These are phyloP conservation scores for Miltochrista miniata DNA, from an alignment of 2,888 invertebrate species.

Conservation along the genomic window DNA sequence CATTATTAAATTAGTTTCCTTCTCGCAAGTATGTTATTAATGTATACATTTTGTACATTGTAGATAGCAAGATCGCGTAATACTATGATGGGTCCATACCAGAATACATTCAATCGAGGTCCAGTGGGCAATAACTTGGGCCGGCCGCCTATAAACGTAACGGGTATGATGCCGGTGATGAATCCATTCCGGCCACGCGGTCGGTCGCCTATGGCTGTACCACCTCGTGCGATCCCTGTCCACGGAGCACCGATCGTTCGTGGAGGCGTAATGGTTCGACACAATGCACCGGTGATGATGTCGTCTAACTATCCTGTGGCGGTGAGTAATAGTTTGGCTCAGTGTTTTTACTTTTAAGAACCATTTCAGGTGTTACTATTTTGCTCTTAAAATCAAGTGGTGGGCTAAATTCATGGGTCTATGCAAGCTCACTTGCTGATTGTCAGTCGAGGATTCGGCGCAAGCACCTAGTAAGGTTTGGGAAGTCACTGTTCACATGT, in stretches of 20 bases:
- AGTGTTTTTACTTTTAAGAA: too few relatives aligned
- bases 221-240: conserved; percentile 43
- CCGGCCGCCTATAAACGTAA: conserved; percentile 43
- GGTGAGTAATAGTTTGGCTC: conserved; percentile 63
- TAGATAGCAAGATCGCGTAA: conserved; percentile 63
- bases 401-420: too few relatives aligned
- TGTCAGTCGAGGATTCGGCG: too few relatives aligned
- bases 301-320: conserved; percentile 86
- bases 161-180: conserved; percentile 36
- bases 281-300: conserved; percentile 75
- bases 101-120: conserved; percentile 63
- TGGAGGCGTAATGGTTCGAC: conserved; percentile 84
- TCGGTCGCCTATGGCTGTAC: conserved; percentile 50
- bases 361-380: too few relatives aligned
- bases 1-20: neutral
- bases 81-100: conserved; percentile 62
- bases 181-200: conserved; percentile 55
- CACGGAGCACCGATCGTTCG: conserved; percentile 58
- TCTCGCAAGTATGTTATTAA: neutral
- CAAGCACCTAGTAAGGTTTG: too few relatives aligned
- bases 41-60: conserved; percentile 11
- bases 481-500: too few relatives aligned
- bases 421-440: too few relatives aligned
- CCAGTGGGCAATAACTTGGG: conserved; percentile 60
- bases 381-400: too few relatives aligned